Evolutionary conservation across 1,140 invertebrate species (phyloP).

Genomic region (Ceratosolen solmsi): DNA sequence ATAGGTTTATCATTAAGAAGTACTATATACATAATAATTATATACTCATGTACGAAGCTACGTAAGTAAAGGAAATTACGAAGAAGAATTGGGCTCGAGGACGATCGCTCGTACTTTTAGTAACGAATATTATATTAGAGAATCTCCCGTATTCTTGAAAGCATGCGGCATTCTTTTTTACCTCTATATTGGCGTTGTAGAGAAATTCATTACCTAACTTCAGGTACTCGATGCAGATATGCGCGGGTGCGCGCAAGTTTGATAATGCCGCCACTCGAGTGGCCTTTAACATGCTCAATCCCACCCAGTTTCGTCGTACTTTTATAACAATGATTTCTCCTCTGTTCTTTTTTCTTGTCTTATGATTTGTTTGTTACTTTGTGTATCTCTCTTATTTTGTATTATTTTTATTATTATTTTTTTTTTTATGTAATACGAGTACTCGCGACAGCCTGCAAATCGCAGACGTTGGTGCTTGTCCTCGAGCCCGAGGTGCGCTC

Average conservation of each 20-base stretch:
- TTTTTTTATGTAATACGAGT: neutral
- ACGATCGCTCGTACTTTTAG: slow-evolving; percentile 62
- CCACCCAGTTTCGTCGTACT: neutral
- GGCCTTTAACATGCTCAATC: neutral
- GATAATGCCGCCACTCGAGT: slow-evolving; percentile 23
- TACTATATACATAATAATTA: slow-evolving; percentile 50
- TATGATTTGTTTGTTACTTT: neutral
- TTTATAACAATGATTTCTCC: neutral
- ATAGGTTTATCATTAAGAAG: slow-evolving; percentile 42
- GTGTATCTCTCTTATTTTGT: neutral
- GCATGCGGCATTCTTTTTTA: neutral
- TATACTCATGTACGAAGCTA: slow-evolving; percentile 49
- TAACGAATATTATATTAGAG: slow-evolving; percentile 24
- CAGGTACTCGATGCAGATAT: too few species aligned
- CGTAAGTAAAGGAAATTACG: slow-evolving; percentile 52
- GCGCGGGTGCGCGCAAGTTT: neutral
- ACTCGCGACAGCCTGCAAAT: slow-evolving; percentile 34
- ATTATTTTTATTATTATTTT: neutral
- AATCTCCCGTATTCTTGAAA: neutral
- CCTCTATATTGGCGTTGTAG: neutral
- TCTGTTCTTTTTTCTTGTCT: neutral
- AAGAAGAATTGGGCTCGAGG: slow-evolving; percentile 73
- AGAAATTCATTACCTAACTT: slow-evolving; percentile 26
- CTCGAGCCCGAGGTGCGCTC: slow-evolving; percentile 72
- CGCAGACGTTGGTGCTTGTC: slow-evolving; percentile 68